A percentile compares a stretch with the other conserved stretches of the same genome.
phyloP scores from a whole-genome alignment of 2,113 vertebrate species.

The Xiphophorus maculatus region DNA sequence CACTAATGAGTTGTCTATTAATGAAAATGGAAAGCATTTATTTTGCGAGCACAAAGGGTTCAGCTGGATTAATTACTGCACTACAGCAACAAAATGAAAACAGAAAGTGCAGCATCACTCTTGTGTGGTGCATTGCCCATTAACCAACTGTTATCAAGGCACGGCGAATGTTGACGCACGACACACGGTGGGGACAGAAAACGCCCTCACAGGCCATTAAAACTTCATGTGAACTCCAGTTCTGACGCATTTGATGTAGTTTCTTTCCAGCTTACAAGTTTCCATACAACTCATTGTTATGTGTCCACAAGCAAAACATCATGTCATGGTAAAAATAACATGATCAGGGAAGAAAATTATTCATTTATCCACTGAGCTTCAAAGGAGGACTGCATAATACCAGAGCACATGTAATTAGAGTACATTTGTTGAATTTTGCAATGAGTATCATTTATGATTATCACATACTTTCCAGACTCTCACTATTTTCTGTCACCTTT shows the following conservation, averaged over 20 bases:
- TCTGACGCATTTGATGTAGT: slow-evolving; percentile 15
- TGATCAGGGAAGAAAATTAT: slow-evolving; percentile 14
- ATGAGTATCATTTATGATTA: background rate
- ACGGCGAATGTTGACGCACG: slow-evolving; percentile 50
- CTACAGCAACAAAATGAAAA: slow-evolving; percentile 79
- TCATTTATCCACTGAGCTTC: slow-evolving; percentile 1
- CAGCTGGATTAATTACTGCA: slow-evolving; percentile 83
- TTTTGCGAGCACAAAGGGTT: slow-evolving; percentile 81
- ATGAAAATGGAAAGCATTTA: slow-evolving; percentile 86
- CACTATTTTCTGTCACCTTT: background rate
- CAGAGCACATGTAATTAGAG: background rate
- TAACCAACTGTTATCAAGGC: slow-evolving; percentile 77
- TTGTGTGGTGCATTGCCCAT: slow-evolving; percentile 76
- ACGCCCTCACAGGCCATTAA: slow-evolving; percentile 27
- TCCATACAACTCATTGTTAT: slow-evolving; percentile 1
- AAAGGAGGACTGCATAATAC: background rate
- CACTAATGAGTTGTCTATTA: slow-evolving; percentile 85
- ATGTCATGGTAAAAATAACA: slow-evolving; percentile 2
- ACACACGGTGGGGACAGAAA: slow-evolving; percentile 26
- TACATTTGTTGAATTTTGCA: background rate
- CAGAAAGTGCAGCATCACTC: slow-evolving; percentile 74
- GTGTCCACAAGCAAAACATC: slow-evolving; percentile 10
- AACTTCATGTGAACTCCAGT: slow-evolving; percentile 44
- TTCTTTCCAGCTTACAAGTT: background rate
- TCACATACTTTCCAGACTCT: background rate